Evolutionary conservation across 1,140 invertebrate genomes (phyloP), one percentile per base, ranked within the genome.

Genomic region (Paralvinella palmiformis): DNA sequence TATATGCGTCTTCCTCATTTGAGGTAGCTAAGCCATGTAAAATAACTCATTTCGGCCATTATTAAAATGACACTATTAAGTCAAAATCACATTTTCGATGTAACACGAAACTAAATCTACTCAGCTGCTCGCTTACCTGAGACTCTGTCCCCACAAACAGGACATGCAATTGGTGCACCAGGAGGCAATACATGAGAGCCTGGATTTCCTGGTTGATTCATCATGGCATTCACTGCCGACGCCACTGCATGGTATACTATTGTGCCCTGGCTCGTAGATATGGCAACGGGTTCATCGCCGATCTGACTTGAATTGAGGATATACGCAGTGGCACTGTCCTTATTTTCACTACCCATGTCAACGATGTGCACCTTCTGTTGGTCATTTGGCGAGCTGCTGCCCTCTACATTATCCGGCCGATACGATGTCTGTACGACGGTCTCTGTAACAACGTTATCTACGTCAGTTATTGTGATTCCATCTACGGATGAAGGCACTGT

Each of bases 71-170:
- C n/a, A 10, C 3, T 24, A 48, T 20, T 48, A n/a, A 48, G 10
- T 4, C 10, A 44, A 15, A n/a, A 44, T 44, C n/a, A 15, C n/a
- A 15, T n/a, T 15, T 13, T 44, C n/a, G n/a, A 15, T 13, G 37
- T 15, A 1, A 44, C 37, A 13, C n/a, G 37, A 15, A 15, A n/a
- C 13, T 44, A 0, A 44, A 44, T 44, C n/a, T 44, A 13, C 37
- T n/a, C 13, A 13, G 37, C 37, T 44, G 37, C 13, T 44, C n/a
- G 37, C 48, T 5, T 45, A 67, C 93, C 93, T 67, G 91, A 93
- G 69, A 95, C 94, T 78, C 94, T 92, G 78, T 96, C 93, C 0
- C 92, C 92, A 75, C 93, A 96, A 60, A 96, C 94, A 7, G 92
- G 92, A 81, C 93, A 96, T 6, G 55, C 24, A 6, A 32, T 57